A percentile compares a stretch with the other conserved stretches of the same genome.
phyloP scores from a whole-genome alignment of 2,797 vertebrate genomes.

The Telmatherina bonti region DNA sequence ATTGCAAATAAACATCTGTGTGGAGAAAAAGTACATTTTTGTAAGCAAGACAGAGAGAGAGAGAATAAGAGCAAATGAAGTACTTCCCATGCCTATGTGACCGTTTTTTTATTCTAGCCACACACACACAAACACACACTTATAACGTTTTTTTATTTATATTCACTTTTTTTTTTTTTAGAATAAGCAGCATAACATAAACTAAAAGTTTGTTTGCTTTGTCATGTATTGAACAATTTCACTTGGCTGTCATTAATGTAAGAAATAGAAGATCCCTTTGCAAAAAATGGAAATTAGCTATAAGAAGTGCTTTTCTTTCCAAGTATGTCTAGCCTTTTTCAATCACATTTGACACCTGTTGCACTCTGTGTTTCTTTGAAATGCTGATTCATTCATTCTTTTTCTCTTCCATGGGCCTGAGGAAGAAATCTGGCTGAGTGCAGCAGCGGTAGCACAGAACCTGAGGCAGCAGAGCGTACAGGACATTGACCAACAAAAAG shows the following conservation, averaged over 20 bases:
- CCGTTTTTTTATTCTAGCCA: not conserved
- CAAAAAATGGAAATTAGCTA: conserved; percentile 28
- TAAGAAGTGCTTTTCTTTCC: conserved; percentile 17
- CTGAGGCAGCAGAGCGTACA: conserved; percentile 90
- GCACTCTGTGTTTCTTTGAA: not conserved
- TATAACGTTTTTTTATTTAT: not conserved
- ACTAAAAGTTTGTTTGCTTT: conserved; percentile 20
- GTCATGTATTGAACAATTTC: conserved; percentile 6
- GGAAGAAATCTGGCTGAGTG: conserved; percentile 89
- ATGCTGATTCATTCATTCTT: conserved; percentile 68
- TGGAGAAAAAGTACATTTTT: conserved; percentile 8
- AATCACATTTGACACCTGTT: conserved; percentile 18
- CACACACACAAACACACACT: not conserved
- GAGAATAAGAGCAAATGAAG: conserved; percentile 17
- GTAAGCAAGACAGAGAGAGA: not conserved
- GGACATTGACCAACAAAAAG: conserved; percentile 88
- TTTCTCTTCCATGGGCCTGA: conserved; percentile 81
- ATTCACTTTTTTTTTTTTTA: too few species aligned
- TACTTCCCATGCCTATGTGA: not conserved
- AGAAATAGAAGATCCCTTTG: conserved; percentile 3
- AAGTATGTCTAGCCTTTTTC: conserved; percentile 21
- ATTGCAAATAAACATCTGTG: conserved; percentile 10
- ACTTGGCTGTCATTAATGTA: conserved; percentile 3
- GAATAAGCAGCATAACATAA: conserved; percentile 8
- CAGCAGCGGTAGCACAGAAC: conserved; percentile 90